A percentile compares a stretch with the other conserved stretches of the same genome.
Conservation (phyloP, 1,140 invertebrate species). For the Saccostrea cuccullata region DNA sequence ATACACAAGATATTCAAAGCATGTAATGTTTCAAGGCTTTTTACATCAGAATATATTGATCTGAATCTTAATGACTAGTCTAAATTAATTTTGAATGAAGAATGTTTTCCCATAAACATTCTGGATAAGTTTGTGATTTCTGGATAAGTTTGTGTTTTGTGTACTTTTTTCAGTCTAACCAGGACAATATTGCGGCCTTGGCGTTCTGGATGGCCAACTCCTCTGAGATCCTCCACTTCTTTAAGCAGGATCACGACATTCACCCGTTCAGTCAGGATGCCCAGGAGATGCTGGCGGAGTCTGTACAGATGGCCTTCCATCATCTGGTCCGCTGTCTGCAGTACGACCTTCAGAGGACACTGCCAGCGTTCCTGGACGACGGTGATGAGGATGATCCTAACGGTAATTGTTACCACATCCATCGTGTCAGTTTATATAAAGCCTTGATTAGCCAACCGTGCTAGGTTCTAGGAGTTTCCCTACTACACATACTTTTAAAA, state of each 20-base stretch:
- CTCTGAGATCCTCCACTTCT: constrained; percentile 95
- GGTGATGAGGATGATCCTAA: constrained; percentile 80
- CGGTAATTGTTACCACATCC: not conserved
- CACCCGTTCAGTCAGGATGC: constrained; percentile 80
- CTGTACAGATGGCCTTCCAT: constrained; percentile 93
- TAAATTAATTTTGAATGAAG: too few species aligned
- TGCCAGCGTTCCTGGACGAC: constrained; percentile 83
- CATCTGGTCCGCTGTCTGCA: constrained; percentile 82
- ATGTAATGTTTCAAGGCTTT: too few species aligned
- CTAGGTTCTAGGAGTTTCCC: too few species aligned
- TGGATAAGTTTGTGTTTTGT: too few species aligned
- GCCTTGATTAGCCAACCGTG: too few species aligned
- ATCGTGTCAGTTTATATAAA: not conserved
- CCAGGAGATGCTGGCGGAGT: constrained; percentile 94
- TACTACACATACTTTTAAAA: too few species aligned
- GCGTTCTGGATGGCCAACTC: constrained; percentile 98
- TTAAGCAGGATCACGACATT: constrained; percentile 96
- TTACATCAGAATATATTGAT: too few species aligned
- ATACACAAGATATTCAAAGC: too few species aligned
- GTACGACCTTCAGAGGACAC: constrained; percentile 81
- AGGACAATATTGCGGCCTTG: constrained; percentile 72
- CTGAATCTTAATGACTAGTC: too few species aligned
- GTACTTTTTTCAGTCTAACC: constrained; percentile 72
- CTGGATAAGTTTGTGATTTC: too few species aligned
- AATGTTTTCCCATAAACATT: too few species aligned